A percentile compares a stretch with the other conserved stretches of the same genome.
These are phyloP conservation scores for Lampris incognitus DNA, from an alignment of 2,113 vertebrate species.

Conservation along the genomic window DNA sequence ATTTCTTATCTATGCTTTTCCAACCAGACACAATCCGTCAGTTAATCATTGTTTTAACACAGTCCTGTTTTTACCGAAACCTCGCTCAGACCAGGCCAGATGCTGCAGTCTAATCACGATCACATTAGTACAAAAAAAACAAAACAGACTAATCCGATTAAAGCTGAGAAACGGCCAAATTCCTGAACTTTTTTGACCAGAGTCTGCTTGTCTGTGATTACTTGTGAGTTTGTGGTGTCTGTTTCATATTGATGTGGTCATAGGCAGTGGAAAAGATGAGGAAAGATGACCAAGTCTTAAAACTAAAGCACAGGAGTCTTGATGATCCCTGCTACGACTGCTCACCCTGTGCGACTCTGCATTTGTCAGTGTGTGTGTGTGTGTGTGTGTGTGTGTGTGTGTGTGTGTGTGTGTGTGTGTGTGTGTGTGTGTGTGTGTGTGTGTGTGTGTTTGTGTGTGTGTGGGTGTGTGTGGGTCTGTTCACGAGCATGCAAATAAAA, in stretches of 20 bases:
- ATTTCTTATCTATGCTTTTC: neutral
- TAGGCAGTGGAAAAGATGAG: conserved; percentile 25
- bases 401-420: no score
- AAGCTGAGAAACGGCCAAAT: conserved; percentile 63
- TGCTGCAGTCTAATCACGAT: conserved; percentile 57
- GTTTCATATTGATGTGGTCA: conserved; percentile 64
- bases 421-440: no score
- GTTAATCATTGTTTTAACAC: conserved; percentile 19
- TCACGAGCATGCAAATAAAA: conserved; percentile 34
- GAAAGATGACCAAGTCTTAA: conserved; percentile 47
- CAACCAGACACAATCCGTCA: conserved; percentile 2
- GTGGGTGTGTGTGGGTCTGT: neutral
- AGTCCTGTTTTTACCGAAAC: conserved; percentile 11
- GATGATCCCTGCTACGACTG: conserved; percentile 41
- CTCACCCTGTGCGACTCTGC: conserved; percentile 27
- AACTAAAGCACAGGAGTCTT: conserved; percentile 52
- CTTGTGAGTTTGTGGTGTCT: conserved; percentile 53
- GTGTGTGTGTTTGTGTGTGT: conserved; percentile 4
- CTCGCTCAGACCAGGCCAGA: conserved; percentile 14
- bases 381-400: no score
- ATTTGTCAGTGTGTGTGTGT: conserved; percentile 27
- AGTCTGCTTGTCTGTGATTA: conserved; percentile 55
- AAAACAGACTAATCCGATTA: conserved; percentile 62
- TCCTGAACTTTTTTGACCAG: conserved; percentile 60
- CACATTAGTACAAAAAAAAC: conserved; percentile 57